phyloP scores from a whole-genome alignment of 2,888 invertebrate genomes.

The Trachelus tabidus region DNA sequence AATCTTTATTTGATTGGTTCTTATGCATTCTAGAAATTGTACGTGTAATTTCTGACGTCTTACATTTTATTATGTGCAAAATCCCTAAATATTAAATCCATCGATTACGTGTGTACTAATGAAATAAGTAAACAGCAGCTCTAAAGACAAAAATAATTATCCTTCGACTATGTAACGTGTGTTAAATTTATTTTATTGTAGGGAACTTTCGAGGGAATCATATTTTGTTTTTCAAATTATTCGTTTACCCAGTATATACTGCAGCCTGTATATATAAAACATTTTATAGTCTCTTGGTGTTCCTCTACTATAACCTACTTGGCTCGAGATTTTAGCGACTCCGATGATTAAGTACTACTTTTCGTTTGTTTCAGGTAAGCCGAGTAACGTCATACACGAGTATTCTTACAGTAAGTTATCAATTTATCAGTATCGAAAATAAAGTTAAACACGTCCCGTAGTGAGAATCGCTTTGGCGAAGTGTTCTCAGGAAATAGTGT shows the following conservation, averaged over 20 bases:
- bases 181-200: not conserved
- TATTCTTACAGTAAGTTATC: not conserved
- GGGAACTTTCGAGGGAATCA: not conserved
- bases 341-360: not conserved
- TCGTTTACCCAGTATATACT: not conserved
- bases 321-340: not conserved
- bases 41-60: not conserved
- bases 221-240: not conserved
- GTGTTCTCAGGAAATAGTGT: not conserved
- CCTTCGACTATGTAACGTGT: too few species aligned
- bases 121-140: too few species aligned
- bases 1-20: not conserved
- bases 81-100: not conserved
- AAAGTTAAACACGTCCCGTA: not conserved
- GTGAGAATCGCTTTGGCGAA: not conserved
- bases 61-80: not conserved
- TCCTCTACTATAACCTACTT: not conserved
- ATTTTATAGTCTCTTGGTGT: not conserved
- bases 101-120: too few species aligned
- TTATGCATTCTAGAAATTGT: not conserved
- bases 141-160: too few species aligned
- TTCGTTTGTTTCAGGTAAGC: not conserved
- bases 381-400: not conserved
- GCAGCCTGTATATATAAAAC: not conserved
- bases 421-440: not conserved